Evolutionary conservation across 2,888 invertebrate species (phyloP), one percentile per base, ranked within the genome.

Genomic region (Drosophila yooni): DNA sequence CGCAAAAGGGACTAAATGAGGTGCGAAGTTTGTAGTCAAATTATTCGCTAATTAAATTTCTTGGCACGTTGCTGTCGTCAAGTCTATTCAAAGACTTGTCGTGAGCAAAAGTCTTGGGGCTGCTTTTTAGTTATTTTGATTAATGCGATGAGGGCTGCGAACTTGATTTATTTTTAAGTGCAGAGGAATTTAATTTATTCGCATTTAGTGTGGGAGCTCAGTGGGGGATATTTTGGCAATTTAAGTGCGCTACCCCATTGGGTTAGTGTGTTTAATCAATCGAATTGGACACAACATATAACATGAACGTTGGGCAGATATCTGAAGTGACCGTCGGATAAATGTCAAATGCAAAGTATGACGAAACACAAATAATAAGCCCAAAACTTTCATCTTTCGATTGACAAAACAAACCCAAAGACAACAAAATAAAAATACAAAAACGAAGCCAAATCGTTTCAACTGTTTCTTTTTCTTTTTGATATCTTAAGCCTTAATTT

Each of bases 11-110:
- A n/a, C 36, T 27, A 66, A 56, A 80, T 53, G 83, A 73, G 88
- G 74, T 76, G 81, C 67, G 36, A 85, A 82, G 70, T 59, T 70
- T 68, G 54, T 70, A 58, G 58, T 67, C 57, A 73, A 77, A 82
- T 82, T 89, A 81, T 74, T 73, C 78, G 75, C 75, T 87, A 87
- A 87, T 87, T 87, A 82, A 87, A 90, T 87, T 87, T 76, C 90
- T 67, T 67, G 74, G 64, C 90, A 87, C 82, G 90, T 90, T 64
- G 60, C 33, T 36, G 52, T 51, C 52, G 62, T 68, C 64, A 85
- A 71, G 46, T 46, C 46, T 4, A 46, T 46, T 46, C 13, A 27
- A 73, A 63, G 70, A 66, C 54, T 64, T 57, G 64, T 70, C 31
- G 63, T 63, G 61, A 31, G 38, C 60, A 46, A 33, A 34, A 27